These are phyloP conservation scores for Proctacanthus coquilletti DNA, from an alignment of 1,140 invertebrate species.

Conservation along the genomic window DNA sequence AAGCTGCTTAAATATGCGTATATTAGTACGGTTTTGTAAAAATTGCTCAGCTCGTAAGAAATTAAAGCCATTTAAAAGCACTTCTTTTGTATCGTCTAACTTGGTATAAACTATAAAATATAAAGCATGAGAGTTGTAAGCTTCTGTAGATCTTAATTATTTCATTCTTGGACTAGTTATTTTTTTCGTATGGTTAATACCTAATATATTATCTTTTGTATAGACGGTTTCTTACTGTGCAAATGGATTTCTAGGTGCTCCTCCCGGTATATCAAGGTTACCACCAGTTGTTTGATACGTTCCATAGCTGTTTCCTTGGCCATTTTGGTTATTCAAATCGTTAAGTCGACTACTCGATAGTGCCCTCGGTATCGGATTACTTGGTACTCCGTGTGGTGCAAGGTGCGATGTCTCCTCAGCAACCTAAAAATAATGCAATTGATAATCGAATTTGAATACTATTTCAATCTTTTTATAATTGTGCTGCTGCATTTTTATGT, in stretches of 20 bases:
- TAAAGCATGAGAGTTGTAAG: too few relatives aligned
- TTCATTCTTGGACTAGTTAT: not conserved
- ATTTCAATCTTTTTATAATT: too few relatives aligned
- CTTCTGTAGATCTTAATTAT: too few relatives aligned
- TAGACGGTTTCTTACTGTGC: not conserved
- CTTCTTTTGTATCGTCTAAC: not conserved
- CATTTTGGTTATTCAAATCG: slow-evolving; percentile 38
- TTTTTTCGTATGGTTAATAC: not conserved
- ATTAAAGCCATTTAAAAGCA: not conserved
- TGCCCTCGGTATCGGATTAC: slow-evolving; percentile 77
- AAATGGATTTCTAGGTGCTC: slow-evolving; percentile 24
- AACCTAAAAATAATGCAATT: slow-evolving; percentile 31
- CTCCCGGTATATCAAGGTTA: slow-evolving; percentile 47
- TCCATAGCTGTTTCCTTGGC: slow-evolving; percentile 44
- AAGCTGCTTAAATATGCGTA: too few relatives aligned
- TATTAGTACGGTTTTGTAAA: too few relatives aligned
- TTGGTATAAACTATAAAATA: too few relatives aligned
- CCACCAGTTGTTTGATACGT: slow-evolving; percentile 51
- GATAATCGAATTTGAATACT: too few relatives aligned
- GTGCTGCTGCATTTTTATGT: too few relatives aligned
- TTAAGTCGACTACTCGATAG: slow-evolving; percentile 67
- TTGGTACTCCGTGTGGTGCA: slow-evolving; percentile 91
- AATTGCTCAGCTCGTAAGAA: too few relatives aligned
- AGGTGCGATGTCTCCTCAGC: slow-evolving; percentile 74
- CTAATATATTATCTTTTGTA: not conserved